A percentile compares a stretch with the other conserved stretches of the same genome.
Conservation (phyloP, 2,113 vertebrate genomes). For the Orientallactaga bullata region DNA sequence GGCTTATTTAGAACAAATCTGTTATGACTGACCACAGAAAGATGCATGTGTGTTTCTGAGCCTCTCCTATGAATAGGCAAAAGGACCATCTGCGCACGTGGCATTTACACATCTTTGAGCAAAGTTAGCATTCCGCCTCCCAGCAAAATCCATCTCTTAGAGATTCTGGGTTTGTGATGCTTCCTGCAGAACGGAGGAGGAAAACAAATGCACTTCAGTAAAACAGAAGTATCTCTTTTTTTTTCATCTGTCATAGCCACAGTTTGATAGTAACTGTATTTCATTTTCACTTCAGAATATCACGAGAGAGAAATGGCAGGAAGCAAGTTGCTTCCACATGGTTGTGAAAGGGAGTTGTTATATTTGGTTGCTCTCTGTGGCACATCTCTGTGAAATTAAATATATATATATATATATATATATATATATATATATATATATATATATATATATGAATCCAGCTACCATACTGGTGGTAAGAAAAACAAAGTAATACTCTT, state of each 20-base stretch:
- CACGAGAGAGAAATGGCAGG: conserved; percentile 82
- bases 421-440: neutral
- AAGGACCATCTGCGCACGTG: conserved; percentile 85
- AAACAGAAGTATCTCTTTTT: conserved; percentile 80
- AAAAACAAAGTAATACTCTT: conserved; percentile 48
- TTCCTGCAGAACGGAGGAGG: conserved; percentile 80
- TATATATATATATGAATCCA: neutral
- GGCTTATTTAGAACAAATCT: conserved; percentile 86
- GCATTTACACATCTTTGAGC: conserved; percentile 86
- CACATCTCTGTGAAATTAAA: conserved; percentile 66
- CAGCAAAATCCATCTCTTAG: conserved; percentile 81
- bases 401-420: neutral
- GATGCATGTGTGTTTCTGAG: conserved; percentile 83
- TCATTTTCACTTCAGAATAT: conserved; percentile 84
- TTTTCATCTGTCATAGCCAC: conserved; percentile 83
- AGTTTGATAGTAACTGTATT: conserved; percentile 84
- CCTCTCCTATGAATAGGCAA: conserved; percentile 84
- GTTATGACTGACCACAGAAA: conserved; percentile 85
- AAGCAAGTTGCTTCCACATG: conserved; percentile 82
- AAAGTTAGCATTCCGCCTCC: conserved; percentile 82
- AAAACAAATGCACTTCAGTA: conserved; percentile 84
- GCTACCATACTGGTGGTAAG: conserved; percentile 34
- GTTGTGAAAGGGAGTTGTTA: conserved; percentile 82
- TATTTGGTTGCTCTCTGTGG: conserved; percentile 80
- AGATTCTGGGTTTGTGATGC: conserved; percentile 81